These are phyloP conservation scores for Agrilus biguttatus DNA, from an alignment of 2,888 invertebrate genomes.

Conservation along the genomic window DNA sequence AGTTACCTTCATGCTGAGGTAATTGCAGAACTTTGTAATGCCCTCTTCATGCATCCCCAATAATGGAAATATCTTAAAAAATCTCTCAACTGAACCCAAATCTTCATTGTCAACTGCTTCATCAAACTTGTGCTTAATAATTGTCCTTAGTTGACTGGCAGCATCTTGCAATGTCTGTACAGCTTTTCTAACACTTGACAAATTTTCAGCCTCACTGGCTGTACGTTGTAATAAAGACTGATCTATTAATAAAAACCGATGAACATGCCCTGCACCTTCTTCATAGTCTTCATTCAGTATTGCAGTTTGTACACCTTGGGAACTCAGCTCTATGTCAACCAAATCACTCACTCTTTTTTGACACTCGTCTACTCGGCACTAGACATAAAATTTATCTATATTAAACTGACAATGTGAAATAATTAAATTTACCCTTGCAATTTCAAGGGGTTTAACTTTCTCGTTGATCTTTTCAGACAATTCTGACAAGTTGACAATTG, in stretches of 20 bases:
- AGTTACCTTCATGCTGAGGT: constrained; percentile 64
- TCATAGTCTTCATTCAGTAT: constrained; percentile 93
- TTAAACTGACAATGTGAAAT: neutral
- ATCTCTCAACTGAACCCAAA: constrained; percentile 78
- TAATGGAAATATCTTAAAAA: constrained; percentile 94
- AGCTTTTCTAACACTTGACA: constrained; percentile 55
- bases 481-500: constrained; percentile 75
- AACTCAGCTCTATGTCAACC: constrained; percentile 87
- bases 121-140: constrained; percentile 71
- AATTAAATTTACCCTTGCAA: constrained; percentile 60
- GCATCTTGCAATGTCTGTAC: constrained; percentile 62
- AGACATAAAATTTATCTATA: constrained; percentile 9
- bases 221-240: constrained; percentile 65
- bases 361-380: constrained; percentile 86
- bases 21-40: constrained; percentile 72
- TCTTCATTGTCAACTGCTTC: constrained; percentile 83
- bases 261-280: constrained; percentile 89
- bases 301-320: constrained; percentile 92
- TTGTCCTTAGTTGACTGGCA: constrained; percentile 51
- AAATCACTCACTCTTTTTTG: constrained; percentile 90
- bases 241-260: constrained; percentile 87
- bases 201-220: constrained; percentile 58
- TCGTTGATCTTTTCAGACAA: constrained; percentile 89
- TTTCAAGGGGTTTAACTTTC: constrained; percentile 86
- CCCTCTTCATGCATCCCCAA: constrained; percentile 86